These are phyloP conservation scores for Chromoteleia sp. DNA, from an alignment of 2,888 invertebrate species.

Conservation along the genomic window DNA sequence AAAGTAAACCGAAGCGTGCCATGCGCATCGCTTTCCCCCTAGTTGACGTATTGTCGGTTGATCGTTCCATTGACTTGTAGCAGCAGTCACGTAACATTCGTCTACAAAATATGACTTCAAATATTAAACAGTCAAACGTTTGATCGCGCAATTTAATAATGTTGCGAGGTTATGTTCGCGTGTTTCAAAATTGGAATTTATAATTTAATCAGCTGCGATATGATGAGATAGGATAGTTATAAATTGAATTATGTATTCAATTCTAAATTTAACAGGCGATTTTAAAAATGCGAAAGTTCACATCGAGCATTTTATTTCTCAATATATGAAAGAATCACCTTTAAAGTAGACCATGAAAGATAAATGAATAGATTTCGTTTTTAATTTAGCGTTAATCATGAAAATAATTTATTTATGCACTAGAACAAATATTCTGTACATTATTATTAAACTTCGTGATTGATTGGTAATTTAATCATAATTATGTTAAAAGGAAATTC, in stretches of 20 bases:
- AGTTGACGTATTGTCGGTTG: constrained; percentile 60
- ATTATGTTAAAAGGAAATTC: no score
- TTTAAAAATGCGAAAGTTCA: constrained; percentile 16
- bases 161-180: constrained; percentile 26
- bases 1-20: constrained; percentile 67
- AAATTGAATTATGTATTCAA: constrained; percentile 51
- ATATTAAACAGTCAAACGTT: constrained; percentile 58
- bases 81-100: constrained; percentile 22
- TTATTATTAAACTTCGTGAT: no score
- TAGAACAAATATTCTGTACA: no score
- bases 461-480: no score
- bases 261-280: constrained; percentile 21
- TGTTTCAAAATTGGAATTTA: constrained; percentile 61
- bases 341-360: no score
- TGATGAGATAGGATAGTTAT: constrained; percentile 45
- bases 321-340: no score
- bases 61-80: constrained; percentile 58
- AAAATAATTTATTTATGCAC: no score
- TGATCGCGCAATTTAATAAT: constrained; percentile 55
- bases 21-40: constrained; percentile 48
- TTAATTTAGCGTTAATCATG: no score
- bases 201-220: constrained; percentile 56
- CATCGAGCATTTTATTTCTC: no score
- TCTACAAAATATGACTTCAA: constrained; percentile 46
- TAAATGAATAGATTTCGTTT: no score